Evolutionary conservation across 2,113 vertebrate species (phyloP), one percentile per base, ranked within the genome.

Genomic region (Rhagologus leucostigma): DNA sequence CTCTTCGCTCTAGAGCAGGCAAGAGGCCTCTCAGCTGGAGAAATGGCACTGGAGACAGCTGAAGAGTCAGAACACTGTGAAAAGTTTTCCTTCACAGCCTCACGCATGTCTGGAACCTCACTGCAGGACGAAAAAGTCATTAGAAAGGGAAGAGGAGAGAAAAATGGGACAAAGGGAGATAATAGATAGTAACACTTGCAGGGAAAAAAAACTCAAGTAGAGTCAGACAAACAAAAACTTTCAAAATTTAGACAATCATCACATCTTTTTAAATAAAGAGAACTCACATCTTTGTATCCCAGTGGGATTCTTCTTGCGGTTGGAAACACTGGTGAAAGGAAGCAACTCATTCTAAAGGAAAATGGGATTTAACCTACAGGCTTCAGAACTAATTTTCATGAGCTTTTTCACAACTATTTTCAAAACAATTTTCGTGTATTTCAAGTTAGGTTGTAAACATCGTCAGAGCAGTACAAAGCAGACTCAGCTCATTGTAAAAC

Each of bases 71-170:
- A 86, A 64, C 71, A 96, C 52, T 55, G 4, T 13, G 93, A 83
- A 84, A 78, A 24, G 63, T 57, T 91, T 83, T 94, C 93, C 84
- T 89, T 88, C 59, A 68, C 60, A 64, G 91, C 13, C 33, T 93
- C 53, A 15, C 0, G 44, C 7, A 55, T 67, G 91, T 90, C 93
- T n/a, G 93, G 89, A 78, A 95, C 55, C 52, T 84, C 87, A 59
- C 97, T 98, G 97, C 60, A 92, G 80, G 44, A 78, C 83, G 92
- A 92, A 93, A 95, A 89, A 30, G 24, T 63, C 29, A 46, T 93
- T 26, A 89, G 86, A 76, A 73, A 73, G 44, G 56, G 80, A 47
- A 83, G 44, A 55, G 23, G 22, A 85, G 41, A 76, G 42, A 70
- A 65, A 84, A 91, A 94, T 2, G 24, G 29, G 64, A 30, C 18